phyloP scores from a whole-genome alignment of 1,140 invertebrate species.

The Idris sp. region DNA sequence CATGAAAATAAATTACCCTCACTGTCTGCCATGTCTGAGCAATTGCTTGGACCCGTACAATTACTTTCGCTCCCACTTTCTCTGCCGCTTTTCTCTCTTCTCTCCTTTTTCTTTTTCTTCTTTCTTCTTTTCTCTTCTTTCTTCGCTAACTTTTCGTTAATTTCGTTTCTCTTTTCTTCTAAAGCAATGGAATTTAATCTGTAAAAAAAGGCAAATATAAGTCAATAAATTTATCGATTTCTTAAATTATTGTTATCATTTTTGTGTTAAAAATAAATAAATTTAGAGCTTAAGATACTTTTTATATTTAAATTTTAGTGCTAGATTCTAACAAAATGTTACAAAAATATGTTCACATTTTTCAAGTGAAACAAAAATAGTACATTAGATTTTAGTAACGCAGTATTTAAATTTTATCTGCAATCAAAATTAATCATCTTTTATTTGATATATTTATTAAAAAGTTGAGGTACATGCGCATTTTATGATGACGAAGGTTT shows the following conservation, averaged over 20 bases:
- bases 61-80: conserved; percentile 73
- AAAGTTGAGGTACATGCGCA: conserved; percentile 1
- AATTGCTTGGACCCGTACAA: conserved; percentile 73
- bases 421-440: conserved; percentile 23
- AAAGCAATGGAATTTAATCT: conserved; percentile 83
- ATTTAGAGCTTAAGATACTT: conserved; percentile 11
- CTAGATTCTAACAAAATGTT: no score
- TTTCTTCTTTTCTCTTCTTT: conserved; percentile 82
- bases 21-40: conserved; percentile 72
- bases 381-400: conserved; percentile 20
- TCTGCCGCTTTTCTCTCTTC: conserved; percentile 72
- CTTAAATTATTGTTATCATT: no score
- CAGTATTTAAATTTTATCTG: conserved; percentile 15
- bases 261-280: conserved; percentile 6
- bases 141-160: conserved; percentile 86
- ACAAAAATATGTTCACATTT: conserved; percentile 3
- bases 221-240: no score
- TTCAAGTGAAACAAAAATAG: conserved; percentile 10
- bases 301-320: no score
- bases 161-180: conserved; percentile 83
- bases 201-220: no score
- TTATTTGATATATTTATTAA: conserved; percentile 9
- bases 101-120: conserved; percentile 85
- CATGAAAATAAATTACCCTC: no score
- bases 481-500: conserved; percentile 11